These are phyloP conservation scores for Empis livida DNA, from an alignment of 2,888 invertebrate species.

Conservation along the genomic window DNA sequence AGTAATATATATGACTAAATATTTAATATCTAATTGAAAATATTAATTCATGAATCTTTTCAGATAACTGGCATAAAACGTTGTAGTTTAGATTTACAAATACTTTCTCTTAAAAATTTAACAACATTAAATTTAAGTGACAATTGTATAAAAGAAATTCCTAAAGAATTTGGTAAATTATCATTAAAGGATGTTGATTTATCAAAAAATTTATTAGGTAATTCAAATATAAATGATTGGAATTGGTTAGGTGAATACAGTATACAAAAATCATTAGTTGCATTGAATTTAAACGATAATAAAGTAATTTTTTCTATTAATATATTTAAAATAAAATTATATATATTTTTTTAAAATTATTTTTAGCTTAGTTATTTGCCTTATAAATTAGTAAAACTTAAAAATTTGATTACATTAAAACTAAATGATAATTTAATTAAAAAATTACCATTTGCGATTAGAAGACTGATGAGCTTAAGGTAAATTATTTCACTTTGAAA, in stretches of 20 bases:
- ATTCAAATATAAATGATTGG: constrained; percentile 43
- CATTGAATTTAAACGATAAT: constrained; percentile 54
- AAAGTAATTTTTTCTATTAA: constrained; percentile 24
- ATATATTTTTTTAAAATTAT: constrained; percentile 2
- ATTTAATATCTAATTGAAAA: background rate
- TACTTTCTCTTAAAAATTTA: constrained; percentile 51
- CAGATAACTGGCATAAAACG: constrained; percentile 45
- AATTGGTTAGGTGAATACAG: constrained; percentile 42
- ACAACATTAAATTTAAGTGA: constrained; percentile 53
- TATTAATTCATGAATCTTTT: background rate
- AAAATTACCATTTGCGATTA: constrained; percentile 50
- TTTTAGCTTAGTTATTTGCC: constrained; percentile 40
- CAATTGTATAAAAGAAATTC: constrained; percentile 57
- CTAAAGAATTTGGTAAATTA: constrained; percentile 53
- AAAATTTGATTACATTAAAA: constrained; percentile 48
- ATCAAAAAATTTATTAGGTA: constrained; percentile 50
- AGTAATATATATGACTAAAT: constrained; percentile 4
- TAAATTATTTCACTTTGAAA: too few relatives aligned
- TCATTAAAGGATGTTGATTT: constrained; percentile 49
- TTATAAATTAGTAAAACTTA: constrained; percentile 47
- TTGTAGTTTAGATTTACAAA: constrained; percentile 54
- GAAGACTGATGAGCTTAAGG: constrained; percentile 36
- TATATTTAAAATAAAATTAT: background rate
- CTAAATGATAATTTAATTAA: constrained; percentile 47
- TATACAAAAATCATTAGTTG: constrained; percentile 39